Evolutionary conservation across 1,140 invertebrate species (phyloP).

Genomic region (Aphelinus atriplicis): DNA sequence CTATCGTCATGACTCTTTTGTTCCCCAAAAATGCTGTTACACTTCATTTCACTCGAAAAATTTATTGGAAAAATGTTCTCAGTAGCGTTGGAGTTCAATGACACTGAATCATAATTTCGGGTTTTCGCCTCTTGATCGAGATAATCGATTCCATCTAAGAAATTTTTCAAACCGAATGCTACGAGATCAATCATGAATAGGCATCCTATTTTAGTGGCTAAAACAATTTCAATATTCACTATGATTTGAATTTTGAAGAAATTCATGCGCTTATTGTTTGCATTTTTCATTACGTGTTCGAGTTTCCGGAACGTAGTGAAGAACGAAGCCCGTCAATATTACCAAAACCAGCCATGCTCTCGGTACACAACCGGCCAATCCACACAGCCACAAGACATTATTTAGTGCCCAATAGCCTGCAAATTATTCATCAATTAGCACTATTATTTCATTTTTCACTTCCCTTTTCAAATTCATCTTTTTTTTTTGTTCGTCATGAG

Average conservation of each 20-base stretch:
- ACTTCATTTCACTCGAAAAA: background rate
- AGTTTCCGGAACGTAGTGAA: conserved; percentile 52
- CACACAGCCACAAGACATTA: background rate
- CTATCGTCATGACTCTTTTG: background rate
- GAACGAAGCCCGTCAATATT: conserved; percentile 43
- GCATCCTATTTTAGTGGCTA: conserved; percentile 51
- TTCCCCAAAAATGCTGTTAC: background rate
- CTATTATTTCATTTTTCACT: too few species aligned
- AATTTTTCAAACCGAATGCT: conserved; percentile 49
- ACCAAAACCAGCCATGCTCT: conserved; percentile 43
- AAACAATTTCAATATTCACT: background rate
- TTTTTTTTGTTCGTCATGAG: too few species aligned
- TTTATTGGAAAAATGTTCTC: background rate
- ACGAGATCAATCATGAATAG: conserved; percentile 48
- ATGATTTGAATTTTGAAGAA: too few species aligned
- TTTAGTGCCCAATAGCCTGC: background rate
- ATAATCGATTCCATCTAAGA: conserved; percentile 31
- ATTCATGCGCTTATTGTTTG: background rate
- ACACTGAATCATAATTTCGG: background rate
- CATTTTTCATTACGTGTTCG: conserved; percentile 48
- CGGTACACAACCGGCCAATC: conserved; percentile 46
- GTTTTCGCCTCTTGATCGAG: conserved; percentile 30
- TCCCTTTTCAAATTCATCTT: too few species aligned
- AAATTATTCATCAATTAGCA: too few species aligned
- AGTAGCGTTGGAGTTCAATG: background rate